These are phyloP conservation scores for Brachionus calyciflorus DNA, from an alignment of 1,140 invertebrate species.

Conservation along the genomic window DNA sequence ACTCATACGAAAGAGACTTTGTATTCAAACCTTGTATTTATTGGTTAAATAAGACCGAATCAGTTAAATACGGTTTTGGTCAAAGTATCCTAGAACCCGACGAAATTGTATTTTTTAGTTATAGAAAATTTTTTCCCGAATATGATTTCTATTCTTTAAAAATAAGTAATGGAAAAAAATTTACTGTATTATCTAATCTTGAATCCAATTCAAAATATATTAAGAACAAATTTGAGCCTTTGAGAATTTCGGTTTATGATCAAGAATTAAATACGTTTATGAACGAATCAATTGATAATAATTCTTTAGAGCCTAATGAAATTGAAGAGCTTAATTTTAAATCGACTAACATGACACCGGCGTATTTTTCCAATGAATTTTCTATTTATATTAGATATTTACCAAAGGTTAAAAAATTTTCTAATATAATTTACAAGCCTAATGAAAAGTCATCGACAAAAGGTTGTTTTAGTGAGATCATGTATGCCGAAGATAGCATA, in stretches of 20 bases:
- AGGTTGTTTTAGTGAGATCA: not conserved
- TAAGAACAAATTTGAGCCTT: slow-evolving; percentile 14
- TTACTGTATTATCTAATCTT: not conserved
- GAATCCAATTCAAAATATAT: slow-evolving; percentile 1
- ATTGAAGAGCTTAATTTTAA: not conserved
- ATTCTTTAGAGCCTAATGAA: not conserved
- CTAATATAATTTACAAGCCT: not conserved
- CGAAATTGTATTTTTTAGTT: slow-evolving; percentile 5
- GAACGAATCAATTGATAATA: not conserved
- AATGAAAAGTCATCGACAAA: not conserved
- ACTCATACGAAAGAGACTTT: not conserved
- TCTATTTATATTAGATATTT: not conserved
- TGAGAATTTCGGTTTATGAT: slow-evolving; percentile 3
- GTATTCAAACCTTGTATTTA: slow-evolving; percentile 1
- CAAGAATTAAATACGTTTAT: not conserved
- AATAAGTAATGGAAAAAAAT: slow-evolving; percentile 18
- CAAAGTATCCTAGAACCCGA: not conserved
- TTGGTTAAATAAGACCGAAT: not conserved
- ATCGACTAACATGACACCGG: slow-evolving; percentile 14
- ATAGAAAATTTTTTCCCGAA: slow-evolving; percentile 21
- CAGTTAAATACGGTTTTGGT: not conserved
- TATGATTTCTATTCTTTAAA: not conserved
- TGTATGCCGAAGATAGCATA: not conserved
- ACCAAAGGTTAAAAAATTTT: not conserved
- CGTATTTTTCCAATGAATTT: slow-evolving; percentile 9